Conservation (phyloP, 2,888 invertebrate genomes). For the Alloscopus bannaensis region DNA sequence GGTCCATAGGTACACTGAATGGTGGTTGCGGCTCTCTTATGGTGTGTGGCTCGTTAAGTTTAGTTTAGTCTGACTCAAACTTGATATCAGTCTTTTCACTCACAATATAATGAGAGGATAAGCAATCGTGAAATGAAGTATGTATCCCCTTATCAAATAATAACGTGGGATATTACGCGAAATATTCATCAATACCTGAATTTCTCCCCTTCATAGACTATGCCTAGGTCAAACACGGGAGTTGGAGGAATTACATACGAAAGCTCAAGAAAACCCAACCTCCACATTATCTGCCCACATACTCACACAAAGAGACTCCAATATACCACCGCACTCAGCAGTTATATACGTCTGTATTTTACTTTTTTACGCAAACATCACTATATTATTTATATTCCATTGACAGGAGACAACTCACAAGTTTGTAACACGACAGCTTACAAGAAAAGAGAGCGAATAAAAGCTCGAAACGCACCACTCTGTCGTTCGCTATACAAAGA, state of each 20-base stretch:
- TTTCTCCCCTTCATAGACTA: conserved; percentile 24
- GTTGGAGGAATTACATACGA: conserved; percentile 2
- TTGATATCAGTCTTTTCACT: too few relatives aligned
- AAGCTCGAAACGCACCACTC: too few relatives aligned
- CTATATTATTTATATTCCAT: conserved; percentile 41
- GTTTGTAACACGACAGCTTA: conserved; percentile 11
- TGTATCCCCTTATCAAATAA: conserved; percentile 6
- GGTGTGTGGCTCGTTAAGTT: conserved; percentile 25
- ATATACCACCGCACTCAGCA: background rate
- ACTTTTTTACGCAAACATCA: conserved; percentile 42
- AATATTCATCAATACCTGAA: conserved; percentile 40
- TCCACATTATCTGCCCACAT: too few relatives aligned
- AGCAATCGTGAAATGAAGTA: background rate
- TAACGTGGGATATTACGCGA: conserved; percentile 19
- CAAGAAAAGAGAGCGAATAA: background rate
- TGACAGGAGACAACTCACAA: conserved; percentile 38
- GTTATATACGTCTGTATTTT: background rate
- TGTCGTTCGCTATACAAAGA: too few relatives aligned
- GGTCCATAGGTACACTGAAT: too few relatives aligned
- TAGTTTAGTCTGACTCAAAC: background rate
- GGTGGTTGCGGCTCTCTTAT: too few relatives aligned
- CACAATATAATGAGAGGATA: too few relatives aligned
- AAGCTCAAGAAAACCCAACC: too few relatives aligned
- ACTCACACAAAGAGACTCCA: too few relatives aligned
- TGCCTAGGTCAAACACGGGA: conserved; percentile 41